Percentiles rank a stretch among this genome's conserved stretches.
Conservation (phyloP, 2,888 invertebrate species). For the Rotaria macrura region DNA sequence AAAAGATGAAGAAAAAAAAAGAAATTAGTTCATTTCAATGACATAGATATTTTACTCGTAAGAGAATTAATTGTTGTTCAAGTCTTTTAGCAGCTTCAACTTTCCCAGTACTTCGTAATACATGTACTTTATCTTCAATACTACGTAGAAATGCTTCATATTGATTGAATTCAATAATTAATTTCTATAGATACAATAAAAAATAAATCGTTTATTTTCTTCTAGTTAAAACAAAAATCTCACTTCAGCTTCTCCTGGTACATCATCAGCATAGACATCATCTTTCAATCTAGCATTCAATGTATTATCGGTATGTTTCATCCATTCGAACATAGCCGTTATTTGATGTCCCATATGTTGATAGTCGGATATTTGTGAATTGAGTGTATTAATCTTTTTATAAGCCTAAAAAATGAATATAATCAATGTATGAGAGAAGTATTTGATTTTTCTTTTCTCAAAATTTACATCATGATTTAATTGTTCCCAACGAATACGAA, state of each 20-base stretch:
- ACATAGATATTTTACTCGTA: constrained; percentile 51
- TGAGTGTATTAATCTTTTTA: constrained; percentile 58
- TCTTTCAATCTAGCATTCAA: constrained; percentile 63
- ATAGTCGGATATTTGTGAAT: constrained; percentile 42
- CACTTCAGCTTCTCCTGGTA: constrained; percentile 61
- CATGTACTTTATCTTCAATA: constrained; percentile 60
- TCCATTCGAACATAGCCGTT: constrained; percentile 61
- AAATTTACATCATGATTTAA: constrained; percentile 39
- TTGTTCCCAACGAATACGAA: constrained; percentile 20
- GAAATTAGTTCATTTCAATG: too few relatives aligned
- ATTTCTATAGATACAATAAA: not conserved
- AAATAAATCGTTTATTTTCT: too few relatives aligned
- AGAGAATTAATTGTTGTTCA: constrained; percentile 62
- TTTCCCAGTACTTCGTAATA: constrained; percentile 62
- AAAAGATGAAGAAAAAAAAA: not conserved
- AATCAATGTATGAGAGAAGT: too few relatives aligned
- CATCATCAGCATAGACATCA: constrained; percentile 67
- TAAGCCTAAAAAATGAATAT: constrained; percentile 55
- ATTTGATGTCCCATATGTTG: constrained; percentile 29
- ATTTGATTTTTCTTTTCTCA: too few relatives aligned
- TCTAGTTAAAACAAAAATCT: not conserved
- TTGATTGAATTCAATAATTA: constrained; percentile 57
- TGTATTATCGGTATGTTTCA: constrained; percentile 60
- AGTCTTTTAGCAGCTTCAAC: constrained; percentile 65
- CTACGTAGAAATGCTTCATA: constrained; percentile 60